Evolutionary conservation across 2,113 vertebrate species (phyloP).

Genomic region (Vulpes vulpes): DNA sequence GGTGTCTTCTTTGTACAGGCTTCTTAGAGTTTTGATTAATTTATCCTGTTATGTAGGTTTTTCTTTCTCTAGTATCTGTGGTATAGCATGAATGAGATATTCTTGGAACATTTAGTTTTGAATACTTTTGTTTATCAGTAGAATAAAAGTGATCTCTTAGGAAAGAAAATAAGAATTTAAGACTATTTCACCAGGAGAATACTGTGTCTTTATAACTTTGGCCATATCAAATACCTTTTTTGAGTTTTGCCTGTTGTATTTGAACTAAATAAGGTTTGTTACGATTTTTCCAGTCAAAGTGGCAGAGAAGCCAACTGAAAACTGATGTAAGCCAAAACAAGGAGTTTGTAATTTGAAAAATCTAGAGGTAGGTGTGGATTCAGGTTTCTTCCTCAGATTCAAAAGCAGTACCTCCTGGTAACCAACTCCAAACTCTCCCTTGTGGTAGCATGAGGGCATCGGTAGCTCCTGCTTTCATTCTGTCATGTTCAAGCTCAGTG

Average conservation of each 20-base stretch:
- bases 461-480: background rate
- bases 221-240: background rate
- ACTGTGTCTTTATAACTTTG: background rate
- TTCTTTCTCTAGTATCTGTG: background rate
- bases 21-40: slow-evolving; percentile 33
- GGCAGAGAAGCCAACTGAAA: slow-evolving; percentile 9
- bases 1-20: background rate
- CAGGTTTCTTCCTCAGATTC: background rate
- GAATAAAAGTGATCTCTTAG: background rate
- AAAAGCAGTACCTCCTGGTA: background rate
- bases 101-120: slow-evolving; percentile 25
- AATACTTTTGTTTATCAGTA: background rate
- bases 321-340: background rate
- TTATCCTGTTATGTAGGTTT: background rate
- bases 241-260: background rate
- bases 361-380: background rate
- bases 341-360: background rate
- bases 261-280: slow-evolving; percentile 32
- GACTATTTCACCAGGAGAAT: background rate
- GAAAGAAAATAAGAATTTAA: background rate
- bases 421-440: background rate
- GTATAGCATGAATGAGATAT: background rate
- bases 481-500: background rate
- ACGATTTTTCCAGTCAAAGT: background rate
- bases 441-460: too few species aligned